These are phyloP conservation scores for Phacellophora camtschatica DNA, from an alignment of 30 jellyfish, hydroid and myxozoan genomes.

Conservation along the genomic window DNA sequence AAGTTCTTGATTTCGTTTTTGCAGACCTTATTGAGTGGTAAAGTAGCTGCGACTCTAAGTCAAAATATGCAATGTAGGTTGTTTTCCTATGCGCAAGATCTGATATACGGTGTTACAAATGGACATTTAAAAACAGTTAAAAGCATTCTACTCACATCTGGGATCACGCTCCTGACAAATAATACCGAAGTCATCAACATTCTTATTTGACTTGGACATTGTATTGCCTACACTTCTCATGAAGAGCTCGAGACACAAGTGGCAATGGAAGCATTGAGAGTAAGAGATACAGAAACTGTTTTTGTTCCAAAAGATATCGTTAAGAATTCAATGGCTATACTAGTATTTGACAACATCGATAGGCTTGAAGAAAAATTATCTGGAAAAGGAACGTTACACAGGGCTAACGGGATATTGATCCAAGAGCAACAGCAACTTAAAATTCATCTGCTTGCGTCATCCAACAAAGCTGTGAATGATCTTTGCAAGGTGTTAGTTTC, in stretches of 20 bases:
- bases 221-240: constrained; percentile 2
- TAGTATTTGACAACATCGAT: constrained; percentile 4
- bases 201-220: neutral
- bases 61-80: neutral
- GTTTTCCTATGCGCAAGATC: constrained; percentile 2
- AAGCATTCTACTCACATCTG: constrained; percentile 10
- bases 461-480: constrained; percentile 13
- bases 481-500: neutral
- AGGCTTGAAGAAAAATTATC: constrained; percentile 33
- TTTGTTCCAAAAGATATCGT: neutral
- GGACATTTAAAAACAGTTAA: constrained; percentile 3
- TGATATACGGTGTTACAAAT: constrained; percentile 20
- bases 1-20: neutral
- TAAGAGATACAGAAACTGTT: neutral
- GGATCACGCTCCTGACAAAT: neutral
- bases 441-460: constrained; percentile 30
- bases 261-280: constrained; percentile 12
- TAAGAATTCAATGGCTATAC: constrained; percentile 6
- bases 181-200: constrained; percentile 1
- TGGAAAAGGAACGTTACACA: constrained; percentile 16
- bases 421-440: constrained; percentile 31
- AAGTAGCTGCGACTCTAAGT: neutral
- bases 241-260: constrained; percentile 24
- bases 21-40: constrained; percentile 2
- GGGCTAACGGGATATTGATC: constrained; percentile 23